Evolutionary conservation across 2,113 vertebrate genomes (phyloP).

Genomic region (Varanus salvator): DNA sequence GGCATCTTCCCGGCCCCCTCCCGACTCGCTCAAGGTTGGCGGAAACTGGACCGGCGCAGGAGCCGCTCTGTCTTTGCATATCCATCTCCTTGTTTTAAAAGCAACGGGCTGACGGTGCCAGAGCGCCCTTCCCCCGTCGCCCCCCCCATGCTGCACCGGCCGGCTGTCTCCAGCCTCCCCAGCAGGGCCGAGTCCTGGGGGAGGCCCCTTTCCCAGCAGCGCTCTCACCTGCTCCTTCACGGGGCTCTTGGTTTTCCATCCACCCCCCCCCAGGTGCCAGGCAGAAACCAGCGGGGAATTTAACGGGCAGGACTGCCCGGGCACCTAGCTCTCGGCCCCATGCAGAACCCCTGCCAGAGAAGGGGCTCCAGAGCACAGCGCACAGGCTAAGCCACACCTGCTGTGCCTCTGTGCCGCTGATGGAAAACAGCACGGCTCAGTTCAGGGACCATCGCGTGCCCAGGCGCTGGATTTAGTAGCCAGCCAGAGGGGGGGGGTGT

Average conservation of each 20-base stretch:
- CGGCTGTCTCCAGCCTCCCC: no score
- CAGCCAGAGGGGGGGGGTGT: no score
- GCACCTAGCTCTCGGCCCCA: no score
- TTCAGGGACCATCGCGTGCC: constrained; percentile 9
- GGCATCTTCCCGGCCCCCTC: constrained; percentile 13
- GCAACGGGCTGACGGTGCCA: not conserved
- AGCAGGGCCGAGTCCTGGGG: no score
- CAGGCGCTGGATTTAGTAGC: no score
- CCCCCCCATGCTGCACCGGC: not conserved
- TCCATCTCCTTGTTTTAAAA: not conserved
- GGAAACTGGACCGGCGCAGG: no score
- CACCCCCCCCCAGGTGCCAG: not conserved
- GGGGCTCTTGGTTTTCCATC: not conserved
- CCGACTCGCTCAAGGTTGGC: not conserved
- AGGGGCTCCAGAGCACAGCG: no score
- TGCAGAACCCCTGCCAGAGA: not conserved
- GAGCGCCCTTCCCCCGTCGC: not conserved
- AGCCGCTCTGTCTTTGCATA: not conserved
- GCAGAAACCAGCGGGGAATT: not conserved
- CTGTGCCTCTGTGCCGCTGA: not conserved
- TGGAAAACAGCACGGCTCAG: not conserved
- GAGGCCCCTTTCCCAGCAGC: not conserved
- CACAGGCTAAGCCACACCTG: not conserved
- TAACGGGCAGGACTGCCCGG: not conserved
- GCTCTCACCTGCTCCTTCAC: no score